phyloP scores from a whole-genome alignment of 2,888 invertebrate genomes.

The Phrixothrix hirtus region DNA sequence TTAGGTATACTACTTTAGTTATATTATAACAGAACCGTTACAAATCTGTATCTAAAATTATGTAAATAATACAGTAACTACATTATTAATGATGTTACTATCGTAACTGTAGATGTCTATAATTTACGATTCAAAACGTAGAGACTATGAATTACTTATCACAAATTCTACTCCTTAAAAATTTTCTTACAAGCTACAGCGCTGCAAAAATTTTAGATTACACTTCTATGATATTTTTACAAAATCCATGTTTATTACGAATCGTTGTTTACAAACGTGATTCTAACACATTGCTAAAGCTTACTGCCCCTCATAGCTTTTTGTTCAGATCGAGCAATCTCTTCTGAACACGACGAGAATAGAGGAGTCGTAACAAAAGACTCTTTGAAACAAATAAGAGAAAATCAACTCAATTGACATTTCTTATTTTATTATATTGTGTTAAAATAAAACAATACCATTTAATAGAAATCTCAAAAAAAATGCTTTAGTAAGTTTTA shows the following conservation, averaged over 20 bases:
- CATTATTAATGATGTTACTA: too few relatives aligned
- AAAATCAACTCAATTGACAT: background rate
- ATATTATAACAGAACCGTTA: too few relatives aligned
- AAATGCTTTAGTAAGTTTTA: background rate
- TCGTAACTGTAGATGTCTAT: too few relatives aligned
- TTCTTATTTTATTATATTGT: background rate
- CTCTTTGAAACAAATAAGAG: constrained; percentile 5
- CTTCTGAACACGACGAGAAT: constrained; percentile 3
- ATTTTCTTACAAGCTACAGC: too few relatives aligned
- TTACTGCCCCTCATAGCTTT: constrained; percentile 20
- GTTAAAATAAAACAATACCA: background rate
- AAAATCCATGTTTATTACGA: constrained; percentile 10
- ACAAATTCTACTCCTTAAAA: too few relatives aligned
- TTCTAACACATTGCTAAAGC: constrained; percentile 21
- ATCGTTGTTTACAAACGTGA: constrained; percentile 29
- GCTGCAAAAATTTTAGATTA: too few relatives aligned
- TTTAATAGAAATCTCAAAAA: background rate
- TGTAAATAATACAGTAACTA: too few relatives aligned
- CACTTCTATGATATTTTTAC: constrained; percentile 4
- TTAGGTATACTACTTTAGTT: too few relatives aligned
- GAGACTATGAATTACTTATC: too few relatives aligned
- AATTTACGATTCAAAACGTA: too few relatives aligned
- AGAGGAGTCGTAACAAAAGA: constrained; percentile 5
- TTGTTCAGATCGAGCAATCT: constrained; percentile 5
- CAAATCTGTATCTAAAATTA: too few relatives aligned